Conservation (phyloP, 2,113 vertebrate genomes). For the Nicator chloris region DNA sequence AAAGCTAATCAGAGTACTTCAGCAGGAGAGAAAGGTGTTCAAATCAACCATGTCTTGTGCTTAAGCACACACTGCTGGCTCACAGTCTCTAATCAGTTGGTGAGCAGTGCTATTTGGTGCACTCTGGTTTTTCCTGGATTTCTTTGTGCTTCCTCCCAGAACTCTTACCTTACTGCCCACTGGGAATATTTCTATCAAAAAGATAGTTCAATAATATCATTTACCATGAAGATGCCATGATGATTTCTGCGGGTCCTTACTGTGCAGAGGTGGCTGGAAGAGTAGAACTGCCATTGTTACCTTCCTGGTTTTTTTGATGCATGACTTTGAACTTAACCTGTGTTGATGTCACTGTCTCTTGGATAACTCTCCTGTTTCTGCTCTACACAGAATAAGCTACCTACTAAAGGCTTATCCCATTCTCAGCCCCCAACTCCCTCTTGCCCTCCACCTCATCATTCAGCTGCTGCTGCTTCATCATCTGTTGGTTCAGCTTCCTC, state of each 20-base stretch:
- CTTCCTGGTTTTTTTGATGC: neutral
- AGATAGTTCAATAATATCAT: neutral
- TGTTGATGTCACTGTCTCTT: neutral
- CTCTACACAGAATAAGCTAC: conserved; percentile 74
- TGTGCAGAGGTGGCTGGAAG: neutral
- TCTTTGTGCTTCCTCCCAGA: neutral
- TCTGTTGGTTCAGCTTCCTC: conserved; percentile 61
- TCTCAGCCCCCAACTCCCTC: conserved; percentile 68
- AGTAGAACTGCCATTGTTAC: neutral
- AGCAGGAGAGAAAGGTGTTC: neutral
- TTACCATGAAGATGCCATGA: accelerated
- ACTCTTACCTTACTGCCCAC: neutral
- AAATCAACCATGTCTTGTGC: neutral
- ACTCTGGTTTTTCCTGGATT: neutral
- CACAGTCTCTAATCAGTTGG: neutral
- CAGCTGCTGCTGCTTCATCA: conserved; percentile 73
- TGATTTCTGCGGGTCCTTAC: neutral
- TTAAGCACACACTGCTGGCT: neutral
- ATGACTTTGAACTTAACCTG: conserved; percentile 5
- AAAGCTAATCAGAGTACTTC: neutral
- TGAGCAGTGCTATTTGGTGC: neutral
- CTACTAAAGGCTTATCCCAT: conserved; percentile 68
- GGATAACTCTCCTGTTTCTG: conserved; percentile 69
- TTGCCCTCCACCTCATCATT: conserved; percentile 73
- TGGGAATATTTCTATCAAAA: neutral